Evolutionary conservation across 1,140 invertebrate genomes (phyloP).

Genomic region (Eupeodes corollae): DNA sequence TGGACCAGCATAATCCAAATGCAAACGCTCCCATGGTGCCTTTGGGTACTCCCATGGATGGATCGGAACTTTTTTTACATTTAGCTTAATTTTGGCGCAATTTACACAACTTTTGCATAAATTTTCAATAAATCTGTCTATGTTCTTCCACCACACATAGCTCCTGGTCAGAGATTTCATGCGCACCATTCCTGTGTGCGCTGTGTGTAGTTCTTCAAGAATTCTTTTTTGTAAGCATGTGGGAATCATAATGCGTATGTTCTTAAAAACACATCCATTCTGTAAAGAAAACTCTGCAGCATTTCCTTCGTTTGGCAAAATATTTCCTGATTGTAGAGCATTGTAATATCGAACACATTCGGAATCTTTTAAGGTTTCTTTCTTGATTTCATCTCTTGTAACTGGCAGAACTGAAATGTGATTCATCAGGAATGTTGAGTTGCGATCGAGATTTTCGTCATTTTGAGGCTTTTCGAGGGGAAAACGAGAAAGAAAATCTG

Average conservation of each 20-base stretch:
- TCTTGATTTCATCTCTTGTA: background rate
- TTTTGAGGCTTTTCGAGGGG: background rate
- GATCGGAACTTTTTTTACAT: background rate
- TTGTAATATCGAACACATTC: too few relatives aligned
- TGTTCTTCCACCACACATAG: background rate
- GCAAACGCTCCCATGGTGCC: slow-evolving; percentile 2
- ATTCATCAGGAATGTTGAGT: too few relatives aligned
- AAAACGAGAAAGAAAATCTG: slow-evolving; percentile 14
- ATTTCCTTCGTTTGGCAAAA: too few relatives aligned
- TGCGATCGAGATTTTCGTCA: background rate
- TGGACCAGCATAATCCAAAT: slow-evolving; percentile 6
- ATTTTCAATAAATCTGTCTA: background rate
- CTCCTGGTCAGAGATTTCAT: background rate
- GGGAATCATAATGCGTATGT: slow-evolving; percentile 25
- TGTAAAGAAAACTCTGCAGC: too few relatives aligned
- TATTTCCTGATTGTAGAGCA: too few relatives aligned
- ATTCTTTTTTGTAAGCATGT: slow-evolving; percentile 21
- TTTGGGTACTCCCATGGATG: background rate
- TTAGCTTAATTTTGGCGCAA: too few relatives aligned
- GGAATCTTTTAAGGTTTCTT: background rate
- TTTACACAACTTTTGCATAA: background rate
- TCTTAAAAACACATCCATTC: background rate
- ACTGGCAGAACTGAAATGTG: background rate
- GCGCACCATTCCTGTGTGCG: slow-evolving; percentile 3
- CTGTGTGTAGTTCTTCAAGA: slow-evolving; percentile 37